Percentiles rank a stretch among this genome's conserved stretches.
phyloP scores from a whole-genome alignment of 35 echinoderm and acorn worm genomes.

The Patiria miniata region DNA sequence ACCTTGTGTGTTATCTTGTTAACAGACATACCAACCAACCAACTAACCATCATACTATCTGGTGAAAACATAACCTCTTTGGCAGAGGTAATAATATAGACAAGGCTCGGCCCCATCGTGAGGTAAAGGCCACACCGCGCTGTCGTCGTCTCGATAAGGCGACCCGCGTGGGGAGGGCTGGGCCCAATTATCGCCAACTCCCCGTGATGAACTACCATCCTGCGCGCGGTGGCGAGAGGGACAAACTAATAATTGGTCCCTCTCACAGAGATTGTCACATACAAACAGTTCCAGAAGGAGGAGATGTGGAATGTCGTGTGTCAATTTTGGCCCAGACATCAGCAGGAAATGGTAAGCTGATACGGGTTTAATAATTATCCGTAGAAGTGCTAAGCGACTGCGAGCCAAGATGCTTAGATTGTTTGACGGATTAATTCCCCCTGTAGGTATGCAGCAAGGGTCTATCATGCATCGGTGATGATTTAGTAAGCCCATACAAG shows the following conservation, averaged over 20 bases:
- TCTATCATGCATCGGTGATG: too few species aligned
- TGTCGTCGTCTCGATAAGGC: conserved; percentile 18
- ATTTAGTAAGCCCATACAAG: too few species aligned
- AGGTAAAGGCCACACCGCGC: conserved; percentile 5
- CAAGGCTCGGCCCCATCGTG: neutral
- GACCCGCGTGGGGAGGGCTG: conserved; percentile 2
- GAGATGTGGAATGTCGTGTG: neutral
- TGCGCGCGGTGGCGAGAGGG: neutral
- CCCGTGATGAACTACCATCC: neutral
- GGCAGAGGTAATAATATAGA: too few species aligned
- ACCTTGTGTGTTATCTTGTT: too few species aligned
- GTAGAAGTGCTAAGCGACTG: too few species aligned
- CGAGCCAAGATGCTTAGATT: too few species aligned
- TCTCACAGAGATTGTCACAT: neutral
- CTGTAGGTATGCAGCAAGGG: too few species aligned
- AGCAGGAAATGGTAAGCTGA: neutral
- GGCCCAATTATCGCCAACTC: conserved; percentile 5
- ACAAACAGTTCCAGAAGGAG: neutral
- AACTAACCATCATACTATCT: too few species aligned
- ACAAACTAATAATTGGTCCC: conserved; percentile 3
- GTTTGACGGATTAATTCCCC: too few species aligned
- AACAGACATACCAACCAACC: too few species aligned
- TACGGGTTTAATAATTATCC: neutral
- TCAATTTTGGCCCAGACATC: neutral
- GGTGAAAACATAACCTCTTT: too few species aligned